Evolutionary conservation across 1,140 invertebrate species (phyloP), one percentile per base, ranked within the genome.

Genomic region (Coenobita brevimanus): DNA sequence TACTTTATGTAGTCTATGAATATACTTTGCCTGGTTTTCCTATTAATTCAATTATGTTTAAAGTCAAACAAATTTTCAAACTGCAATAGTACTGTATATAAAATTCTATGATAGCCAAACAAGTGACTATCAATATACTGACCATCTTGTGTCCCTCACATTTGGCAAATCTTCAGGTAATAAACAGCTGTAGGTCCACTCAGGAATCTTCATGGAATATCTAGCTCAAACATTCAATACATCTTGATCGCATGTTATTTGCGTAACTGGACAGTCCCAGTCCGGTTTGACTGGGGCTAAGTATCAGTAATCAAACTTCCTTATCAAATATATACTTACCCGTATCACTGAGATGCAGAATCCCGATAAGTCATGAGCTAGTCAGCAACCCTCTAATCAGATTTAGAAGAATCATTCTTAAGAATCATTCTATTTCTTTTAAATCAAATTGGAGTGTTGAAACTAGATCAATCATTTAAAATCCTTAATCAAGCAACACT

Each of bases 51-150:
- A 33, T 71, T 38, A 33, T 17, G 21, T 17, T 27, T 30, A 17
- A 30, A 33, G n/a, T 71, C 67, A 36, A 13, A 17, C 38, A 33
- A 33, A 15, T 71, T 38, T n/a, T 71, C n/a, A 33, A 71, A 71
- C 67, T 71, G 38, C 67, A 71, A 71, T 6, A 71, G n/a, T n/a
- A n/a, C n/a, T n/a, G n/a, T n/a, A 75, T 75, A 79, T 62, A 62
- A 87, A 69, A 87, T 79, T 41, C 54, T 67, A 54, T 67, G 43
- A 67, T 27, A 80, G 62, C 76, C 84, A 67, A 36, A 79, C 41
- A 87, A 41, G 60, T 87, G 75, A 71, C 78, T 43, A 50, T 71
- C 76, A 79, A 71, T 60, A 87, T 87, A 87, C 85, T 87, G 85
- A 87, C 85, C 85, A 80, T 79, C 76, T 76, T 73, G 62, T 81